These are phyloP conservation scores for Xestia c-nigrum DNA, from an alignment of 2,888 invertebrate species.

Conservation along the genomic window DNA sequence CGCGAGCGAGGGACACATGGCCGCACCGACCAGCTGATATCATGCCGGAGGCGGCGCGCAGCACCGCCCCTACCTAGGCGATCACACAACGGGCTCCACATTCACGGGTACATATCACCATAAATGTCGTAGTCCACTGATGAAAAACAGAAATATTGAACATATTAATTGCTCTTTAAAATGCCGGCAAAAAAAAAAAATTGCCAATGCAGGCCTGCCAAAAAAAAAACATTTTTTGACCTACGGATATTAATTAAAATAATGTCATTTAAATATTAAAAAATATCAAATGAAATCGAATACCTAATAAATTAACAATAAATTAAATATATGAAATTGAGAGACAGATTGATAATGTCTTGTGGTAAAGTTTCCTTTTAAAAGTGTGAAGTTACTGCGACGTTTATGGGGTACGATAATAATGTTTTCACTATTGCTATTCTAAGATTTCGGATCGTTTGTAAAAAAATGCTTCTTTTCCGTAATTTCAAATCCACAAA, in stretches of 20 bases:
- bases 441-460: neutral
- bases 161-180: neutral
- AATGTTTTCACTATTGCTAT: neutral
- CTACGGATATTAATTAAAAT: too few relatives aligned
- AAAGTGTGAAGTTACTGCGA: conserved; percentile 2
- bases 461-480: neutral
- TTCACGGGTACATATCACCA: conserved; percentile 82
- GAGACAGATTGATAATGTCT: too few relatives aligned
- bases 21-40: conserved; percentile 89
- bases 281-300: too few relatives aligned
- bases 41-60: conserved; percentile 89
- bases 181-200: too few relatives aligned
- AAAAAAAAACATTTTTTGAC: too few relatives aligned
- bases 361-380: conserved; percentile 3
- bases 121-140: conserved; percentile 12
- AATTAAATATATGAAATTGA: too few relatives aligned
- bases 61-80: conserved; percentile 89
- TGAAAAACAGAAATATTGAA: neutral
- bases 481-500: neutral
- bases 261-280: too few relatives aligned
- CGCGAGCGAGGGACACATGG: conserved; percentile 86
- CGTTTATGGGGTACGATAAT: conserved; percentile 14
- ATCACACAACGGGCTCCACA: conserved; percentile 87
- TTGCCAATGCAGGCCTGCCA: neutral
- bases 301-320: too few relatives aligned